phyloP scores from a whole-genome alignment of 2,113 vertebrate genomes.

The Vombatus ursinus region DNA sequence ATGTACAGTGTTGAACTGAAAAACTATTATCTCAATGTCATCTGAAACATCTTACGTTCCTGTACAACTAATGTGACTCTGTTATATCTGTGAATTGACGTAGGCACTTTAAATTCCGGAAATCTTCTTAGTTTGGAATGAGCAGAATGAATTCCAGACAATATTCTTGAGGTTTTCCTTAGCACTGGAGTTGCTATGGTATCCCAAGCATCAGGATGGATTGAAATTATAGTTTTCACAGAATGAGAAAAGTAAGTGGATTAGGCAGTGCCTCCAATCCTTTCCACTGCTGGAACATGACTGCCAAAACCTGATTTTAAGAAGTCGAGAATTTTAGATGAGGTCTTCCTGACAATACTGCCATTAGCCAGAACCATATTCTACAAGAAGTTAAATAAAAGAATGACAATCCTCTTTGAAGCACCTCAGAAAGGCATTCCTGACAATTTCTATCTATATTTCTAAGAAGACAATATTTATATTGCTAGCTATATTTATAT shows the following conservation, averaged over 20 bases:
- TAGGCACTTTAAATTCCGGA: conserved; percentile 18
- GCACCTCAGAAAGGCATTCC: conserved; percentile 7
- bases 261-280: conserved; percentile 27
- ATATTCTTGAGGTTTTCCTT: conserved; percentile 63
- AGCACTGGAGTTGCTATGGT: conserved; percentile 38
- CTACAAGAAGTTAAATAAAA: conserved; percentile 44
- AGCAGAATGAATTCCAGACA: conserved; percentile 35
- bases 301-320: conserved; percentile 27
- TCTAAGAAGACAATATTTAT: neutral
- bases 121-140: conserved; percentile 34
- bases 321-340: conserved; percentile 40
- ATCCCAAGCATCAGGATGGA: conserved; percentile 58
- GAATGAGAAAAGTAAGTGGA: conserved; percentile 45
- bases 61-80: neutral
- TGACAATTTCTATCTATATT: neutral
- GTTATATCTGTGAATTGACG: neutral
- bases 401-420: conserved; percentile 49
- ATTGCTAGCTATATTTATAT: rapidly evolving
- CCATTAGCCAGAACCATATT: neutral
- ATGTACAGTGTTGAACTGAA: neutral
- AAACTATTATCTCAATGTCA: neutral
- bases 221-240: conserved; percentile 57
- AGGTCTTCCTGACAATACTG: conserved; percentile 33
- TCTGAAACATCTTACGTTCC: conserved; percentile 14
- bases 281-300: neutral